These are phyloP conservation scores for Ciconia nigra DNA, from an alignment of 2,797 vertebrate species.

Conservation along the genomic window DNA sequence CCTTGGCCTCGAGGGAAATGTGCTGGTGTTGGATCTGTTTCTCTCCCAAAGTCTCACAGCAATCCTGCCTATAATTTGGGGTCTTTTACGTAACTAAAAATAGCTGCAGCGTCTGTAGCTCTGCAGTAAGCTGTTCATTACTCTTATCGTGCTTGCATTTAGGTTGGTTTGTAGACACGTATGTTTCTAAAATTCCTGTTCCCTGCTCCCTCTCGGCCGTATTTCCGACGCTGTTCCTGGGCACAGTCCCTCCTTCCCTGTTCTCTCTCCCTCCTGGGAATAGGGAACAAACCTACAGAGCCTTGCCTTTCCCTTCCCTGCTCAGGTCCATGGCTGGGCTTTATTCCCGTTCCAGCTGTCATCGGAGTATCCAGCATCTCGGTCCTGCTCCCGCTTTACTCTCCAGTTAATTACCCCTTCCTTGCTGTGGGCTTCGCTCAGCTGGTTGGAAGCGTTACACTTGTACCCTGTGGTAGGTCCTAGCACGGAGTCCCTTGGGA, in stretches of 20 bases:
- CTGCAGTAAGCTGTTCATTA: background rate
- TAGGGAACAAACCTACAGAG: too few species aligned
- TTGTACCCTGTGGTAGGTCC: background rate
- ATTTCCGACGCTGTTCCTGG: background rate
- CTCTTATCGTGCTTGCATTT: background rate
- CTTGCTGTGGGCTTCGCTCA: too few species aligned
- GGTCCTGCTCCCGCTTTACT: background rate
- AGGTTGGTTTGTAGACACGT: background rate
- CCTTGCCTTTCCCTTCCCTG: background rate
- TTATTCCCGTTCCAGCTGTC: background rate
- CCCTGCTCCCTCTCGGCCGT: background rate
- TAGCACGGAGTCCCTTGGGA: background rate
- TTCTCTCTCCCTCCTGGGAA: background rate
- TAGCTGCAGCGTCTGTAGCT: background rate
- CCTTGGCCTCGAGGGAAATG: background rate
- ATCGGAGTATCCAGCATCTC: accelerated
- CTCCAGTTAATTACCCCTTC: background rate
- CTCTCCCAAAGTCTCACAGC: background rate
- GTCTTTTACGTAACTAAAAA: background rate
- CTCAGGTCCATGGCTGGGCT: background rate
- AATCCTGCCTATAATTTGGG: background rate
- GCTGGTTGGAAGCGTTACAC: background rate
- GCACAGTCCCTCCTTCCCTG: background rate
- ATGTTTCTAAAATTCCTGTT: background rate
- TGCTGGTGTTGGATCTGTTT: background rate